A percentile compares a stretch with the other conserved stretches of the same genome.
Evolutionary conservation across 2,797 vertebrate species (phyloP).

Genomic region (Petrocephalus sullivani): DNA sequence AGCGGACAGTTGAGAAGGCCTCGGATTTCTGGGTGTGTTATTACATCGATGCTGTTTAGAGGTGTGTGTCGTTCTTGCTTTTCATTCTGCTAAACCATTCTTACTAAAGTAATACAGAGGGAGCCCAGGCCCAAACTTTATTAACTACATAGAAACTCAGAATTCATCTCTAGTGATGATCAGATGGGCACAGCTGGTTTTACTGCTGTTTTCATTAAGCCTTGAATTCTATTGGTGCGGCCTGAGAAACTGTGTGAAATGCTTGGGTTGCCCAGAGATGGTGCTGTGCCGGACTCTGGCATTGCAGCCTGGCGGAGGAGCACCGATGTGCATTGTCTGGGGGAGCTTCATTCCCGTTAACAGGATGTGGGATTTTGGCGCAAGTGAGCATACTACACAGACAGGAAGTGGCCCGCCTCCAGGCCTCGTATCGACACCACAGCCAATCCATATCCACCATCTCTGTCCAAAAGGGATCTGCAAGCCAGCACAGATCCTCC

Average conservation of each 20-base stretch:
- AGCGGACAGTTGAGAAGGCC: background rate
- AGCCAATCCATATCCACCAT: background rate
- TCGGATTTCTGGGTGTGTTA: background rate
- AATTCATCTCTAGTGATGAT: background rate
- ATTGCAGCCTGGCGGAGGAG: background rate
- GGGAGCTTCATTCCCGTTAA: background rate
- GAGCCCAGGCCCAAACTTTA: background rate
- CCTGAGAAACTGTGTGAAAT: background rate
- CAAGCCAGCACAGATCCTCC: background rate
- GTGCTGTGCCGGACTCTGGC: background rate
- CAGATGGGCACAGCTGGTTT: slow-evolving; percentile 10
- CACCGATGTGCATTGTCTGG: background rate
- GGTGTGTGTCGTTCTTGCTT: background rate
- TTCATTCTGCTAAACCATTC: background rate
- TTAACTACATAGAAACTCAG: background rate
- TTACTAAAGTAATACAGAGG: background rate
- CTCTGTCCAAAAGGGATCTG: background rate
- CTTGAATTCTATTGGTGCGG: background rate
- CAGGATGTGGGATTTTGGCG: background rate
- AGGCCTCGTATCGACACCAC: background rate
- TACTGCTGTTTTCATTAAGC: background rate
- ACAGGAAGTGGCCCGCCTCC: background rate
- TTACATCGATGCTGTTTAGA: background rate
- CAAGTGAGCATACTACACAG: background rate
- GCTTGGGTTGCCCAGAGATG: background rate